Percentiles rank a stretch among this genome's conserved stretches.
Conservation (phyloP, 64 coral and sea anemone genomes). For the Astreopora myriophthalma region DNA sequence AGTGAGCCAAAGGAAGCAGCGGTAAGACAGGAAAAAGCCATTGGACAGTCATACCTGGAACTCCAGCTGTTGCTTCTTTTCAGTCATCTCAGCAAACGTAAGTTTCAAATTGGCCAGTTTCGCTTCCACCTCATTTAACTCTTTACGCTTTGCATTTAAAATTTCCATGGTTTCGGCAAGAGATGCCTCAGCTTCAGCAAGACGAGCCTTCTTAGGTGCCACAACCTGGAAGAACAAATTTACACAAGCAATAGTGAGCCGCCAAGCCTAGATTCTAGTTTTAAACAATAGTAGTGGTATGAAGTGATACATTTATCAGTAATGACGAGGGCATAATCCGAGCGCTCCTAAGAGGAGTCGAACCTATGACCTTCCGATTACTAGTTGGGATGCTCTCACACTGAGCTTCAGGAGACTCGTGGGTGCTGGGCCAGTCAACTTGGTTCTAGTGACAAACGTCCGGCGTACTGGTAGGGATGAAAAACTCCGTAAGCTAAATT, state of each 20-base stretch:
- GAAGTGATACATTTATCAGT: too few species aligned
- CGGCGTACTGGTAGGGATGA: too few species aligned
- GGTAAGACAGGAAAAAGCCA: too few species aligned
- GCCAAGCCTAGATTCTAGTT: neutral
- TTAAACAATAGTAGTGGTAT: neutral
- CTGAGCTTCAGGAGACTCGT: too few species aligned
- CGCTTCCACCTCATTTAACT: constrained; percentile 91
- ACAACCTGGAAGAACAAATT: constrained; percentile 71
- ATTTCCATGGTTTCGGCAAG: constrained; percentile 94
- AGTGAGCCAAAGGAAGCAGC: neutral
- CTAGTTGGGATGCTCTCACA: too few species aligned
- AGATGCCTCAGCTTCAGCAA: constrained; percentile 90
- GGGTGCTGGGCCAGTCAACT: too few species aligned
- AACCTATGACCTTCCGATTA: too few species aligned
- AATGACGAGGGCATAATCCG: too few species aligned
- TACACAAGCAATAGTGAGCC: neutral
- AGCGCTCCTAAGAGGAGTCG: too few species aligned
- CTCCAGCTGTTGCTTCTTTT: constrained; percentile 92
- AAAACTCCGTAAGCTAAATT: too few species aligned
- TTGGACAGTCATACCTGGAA: constrained; percentile 76
- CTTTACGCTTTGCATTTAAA: constrained; percentile 88
- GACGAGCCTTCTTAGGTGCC: constrained; percentile 90
- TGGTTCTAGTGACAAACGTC: too few species aligned
- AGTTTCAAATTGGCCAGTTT: constrained; percentile 93
- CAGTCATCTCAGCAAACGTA: constrained; percentile 97